Conservation (phyloP, 2,888 invertebrate species). For the Ophraella communa region DNA sequence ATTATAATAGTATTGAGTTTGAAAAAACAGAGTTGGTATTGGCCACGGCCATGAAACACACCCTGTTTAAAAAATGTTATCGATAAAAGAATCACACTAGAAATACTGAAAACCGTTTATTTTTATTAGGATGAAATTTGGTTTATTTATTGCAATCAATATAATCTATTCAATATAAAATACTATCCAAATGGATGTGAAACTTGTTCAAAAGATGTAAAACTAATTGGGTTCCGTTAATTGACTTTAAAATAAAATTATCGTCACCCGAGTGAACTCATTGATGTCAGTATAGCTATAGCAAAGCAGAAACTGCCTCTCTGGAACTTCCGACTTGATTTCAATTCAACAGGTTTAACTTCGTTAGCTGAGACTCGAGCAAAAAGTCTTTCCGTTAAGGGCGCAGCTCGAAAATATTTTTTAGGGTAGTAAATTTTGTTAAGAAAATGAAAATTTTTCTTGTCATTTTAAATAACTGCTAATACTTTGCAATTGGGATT, state of each 20-base stretch:
- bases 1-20: too few relatives aligned
- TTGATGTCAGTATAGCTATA: slow-evolving; percentile 12
- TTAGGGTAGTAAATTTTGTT: neutral
- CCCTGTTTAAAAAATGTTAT: too few relatives aligned
- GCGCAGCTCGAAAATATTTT: slow-evolving; percentile 4
- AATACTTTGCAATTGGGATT: too few relatives aligned
- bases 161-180: neutral
- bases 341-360: slow-evolving; percentile 39
- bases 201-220: slow-evolving; percentile 8
- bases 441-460: too few relatives aligned
- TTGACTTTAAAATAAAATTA: slow-evolving; percentile 42
- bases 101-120: too few relatives aligned
- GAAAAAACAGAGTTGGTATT: too few relatives aligned
- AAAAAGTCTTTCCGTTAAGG: neutral
- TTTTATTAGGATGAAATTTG: too few relatives aligned
- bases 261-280: slow-evolving; percentile 25
- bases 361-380: slow-evolving; percentile 19
- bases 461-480: too few relatives aligned
- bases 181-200: neutral
- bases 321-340: slow-evolving; percentile 21
- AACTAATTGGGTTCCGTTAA: slow-evolving; percentile 38
- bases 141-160: neutral
- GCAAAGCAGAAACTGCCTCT: slow-evolving; percentile 1
- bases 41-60: too few relatives aligned
- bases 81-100: too few relatives aligned